Conservation (phyloP, 2,113 vertebrate genomes). For the Xenopus laevis region DNA sequence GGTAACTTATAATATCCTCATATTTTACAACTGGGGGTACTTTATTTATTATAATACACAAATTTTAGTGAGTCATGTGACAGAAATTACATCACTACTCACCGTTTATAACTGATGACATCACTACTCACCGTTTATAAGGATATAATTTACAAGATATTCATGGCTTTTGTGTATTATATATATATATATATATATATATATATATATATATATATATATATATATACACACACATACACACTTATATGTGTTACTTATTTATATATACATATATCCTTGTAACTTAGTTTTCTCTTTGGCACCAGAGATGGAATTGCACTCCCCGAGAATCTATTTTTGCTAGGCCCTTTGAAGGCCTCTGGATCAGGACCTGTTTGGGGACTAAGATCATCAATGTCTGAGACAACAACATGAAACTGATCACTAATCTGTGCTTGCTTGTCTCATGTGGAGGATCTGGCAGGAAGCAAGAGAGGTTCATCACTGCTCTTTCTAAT, state of each 20-base stretch:
- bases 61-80: too few relatives aligned
- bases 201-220: constrained; percentile 1
- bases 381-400: constrained; percentile 18
- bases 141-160: too few relatives aligned
- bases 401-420: constrained; percentile 11
- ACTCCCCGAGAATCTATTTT: constrained; percentile 14
- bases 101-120: too few relatives aligned
- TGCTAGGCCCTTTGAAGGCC: constrained; percentile 16
- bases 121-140: too few relatives aligned
- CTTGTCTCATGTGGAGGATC: neutral
- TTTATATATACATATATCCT: neutral
- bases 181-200: neutral
- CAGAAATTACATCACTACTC: too few relatives aligned
- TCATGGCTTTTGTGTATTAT: too few relatives aligned
- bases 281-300: constrained; percentile 30
- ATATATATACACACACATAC: constrained; percentile 12
- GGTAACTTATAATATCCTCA: too few relatives aligned
- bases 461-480: constrained; percentile 15
- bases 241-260: neutral
- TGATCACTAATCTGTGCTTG: neutral
- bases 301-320: constrained; percentile 39
- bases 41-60: too few relatives aligned
- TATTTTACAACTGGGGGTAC: too few relatives aligned
- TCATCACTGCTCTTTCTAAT: neutral
- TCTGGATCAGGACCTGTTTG: constrained; percentile 11